A percentile compares a stretch with the other conserved stretches of the same genome.
phyloP scores from a whole-genome alignment of 2,888 invertebrate species.

The Polydrusus pterygomalis region DNA sequence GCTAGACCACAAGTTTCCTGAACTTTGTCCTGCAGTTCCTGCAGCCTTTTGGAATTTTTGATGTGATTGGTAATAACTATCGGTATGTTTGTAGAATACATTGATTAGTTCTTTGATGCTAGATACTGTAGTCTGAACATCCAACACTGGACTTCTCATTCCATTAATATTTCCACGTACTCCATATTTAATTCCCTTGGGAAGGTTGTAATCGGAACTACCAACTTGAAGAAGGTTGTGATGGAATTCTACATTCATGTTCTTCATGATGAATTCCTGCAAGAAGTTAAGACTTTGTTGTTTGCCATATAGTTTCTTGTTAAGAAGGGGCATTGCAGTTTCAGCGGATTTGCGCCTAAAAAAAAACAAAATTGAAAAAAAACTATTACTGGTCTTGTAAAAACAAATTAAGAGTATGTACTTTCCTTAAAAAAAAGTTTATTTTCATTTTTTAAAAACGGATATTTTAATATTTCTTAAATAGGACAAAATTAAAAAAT shows the following conservation, averaged over 20 bases:
- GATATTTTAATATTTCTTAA: too few species aligned
- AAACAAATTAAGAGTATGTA: too few species aligned
- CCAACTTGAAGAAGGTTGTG: conserved; percentile 73
- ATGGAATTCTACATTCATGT: conserved; percentile 72
- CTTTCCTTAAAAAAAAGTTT: too few species aligned
- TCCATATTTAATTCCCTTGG: conserved; percentile 70
- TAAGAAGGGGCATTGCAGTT: conserved; percentile 70
- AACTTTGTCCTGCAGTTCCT: conserved; percentile 9
- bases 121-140: conserved; percentile 69
- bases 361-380: conserved; percentile 2
- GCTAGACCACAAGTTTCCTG: conserved; percentile 70
- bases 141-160: conserved; percentile 62
- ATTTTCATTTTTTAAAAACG: too few species aligned
- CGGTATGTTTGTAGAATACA: conserved; percentile 64
- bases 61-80: conserved; percentile 57
- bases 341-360: conserved; percentile 66
- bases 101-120: conserved; percentile 70
- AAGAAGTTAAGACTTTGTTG: conserved; percentile 74
- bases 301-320: conserved; percentile 68
- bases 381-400: too few species aligned
- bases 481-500: too few species aligned
- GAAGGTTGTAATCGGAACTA: conserved; percentile 76
- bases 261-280: conserved; percentile 69
- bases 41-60: background rate
- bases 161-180: conserved; percentile 67